Evolutionary conservation across 2,797 vertebrate species (phyloP), one percentile per base, ranked within the genome.

Genomic region (Acropternis orthonyx): DNA sequence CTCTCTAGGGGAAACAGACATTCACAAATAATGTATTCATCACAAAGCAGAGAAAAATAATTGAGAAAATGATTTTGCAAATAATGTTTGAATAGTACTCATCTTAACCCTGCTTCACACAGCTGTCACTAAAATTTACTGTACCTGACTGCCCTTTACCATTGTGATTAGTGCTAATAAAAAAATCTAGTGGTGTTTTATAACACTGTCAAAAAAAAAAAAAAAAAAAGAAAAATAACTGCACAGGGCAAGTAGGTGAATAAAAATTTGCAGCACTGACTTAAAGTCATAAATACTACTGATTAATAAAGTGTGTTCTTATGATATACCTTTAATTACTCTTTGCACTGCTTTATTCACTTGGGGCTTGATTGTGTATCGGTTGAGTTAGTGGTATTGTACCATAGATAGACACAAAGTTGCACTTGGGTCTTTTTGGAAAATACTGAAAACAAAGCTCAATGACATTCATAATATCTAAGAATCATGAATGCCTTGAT

Each of bases 91-190:
- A 89, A 84, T 44, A 82, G 51, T 73, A 73, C 12, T 88, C 28
- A 80, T 92, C 61, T 77, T 93, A 95, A 84, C 44, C 36, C 46
- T 73, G 43, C 26, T 81, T 79, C 81, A 37, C 55, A 88, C 8
- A 75, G n/a, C 27, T 92, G 48, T 85, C 77, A 61, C 27, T 87
- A 76, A 82, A 92, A 95, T 96, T 85, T 94, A 86, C 63, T 44
- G 32, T 43, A 85, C 39, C 66, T 93, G 58, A 75, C 58, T 93
- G 43, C 51, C 48, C 44, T 86, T 88, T 87, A 69, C 39, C 67
- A 56, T 59, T 78, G 37, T 12, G 37, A 73, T 92, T 93, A 95
- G 82, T 0, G 0, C 19, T 84, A 88, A 88, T 86, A 54, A 92
- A 88, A 88, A 91, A 58, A 58, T 66, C n/a, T 66, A 88, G 26